Conservation (phyloP, 2,797 vertebrate species). For the Spheniscus humboldti region DNA sequence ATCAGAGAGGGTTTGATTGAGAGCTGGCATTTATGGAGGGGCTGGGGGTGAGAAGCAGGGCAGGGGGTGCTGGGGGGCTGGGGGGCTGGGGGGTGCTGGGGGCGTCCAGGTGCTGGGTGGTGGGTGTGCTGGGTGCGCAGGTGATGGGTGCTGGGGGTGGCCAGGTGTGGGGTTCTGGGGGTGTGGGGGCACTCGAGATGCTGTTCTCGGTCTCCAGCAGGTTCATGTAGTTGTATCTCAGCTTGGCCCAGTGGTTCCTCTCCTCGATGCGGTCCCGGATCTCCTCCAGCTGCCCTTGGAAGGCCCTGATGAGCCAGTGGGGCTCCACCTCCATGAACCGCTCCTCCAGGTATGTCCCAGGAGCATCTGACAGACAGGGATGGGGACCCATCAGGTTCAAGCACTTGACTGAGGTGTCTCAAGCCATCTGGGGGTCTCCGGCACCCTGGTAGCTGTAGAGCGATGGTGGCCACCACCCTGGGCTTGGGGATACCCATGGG, state of each 20-base stretch:
- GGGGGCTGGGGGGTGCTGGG: no score
- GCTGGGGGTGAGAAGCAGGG: no score
- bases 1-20: no score
- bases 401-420: background rate
- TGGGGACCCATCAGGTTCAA: background rate
- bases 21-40: no score
- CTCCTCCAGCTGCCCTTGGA: background rate
- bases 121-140: no score
- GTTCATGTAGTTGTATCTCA: slow-evolving; percentile 7
- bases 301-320: background rate
- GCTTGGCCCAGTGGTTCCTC: background rate
- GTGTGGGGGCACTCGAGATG: no score
- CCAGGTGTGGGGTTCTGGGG: no score
- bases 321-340: background rate
- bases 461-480: background rate
- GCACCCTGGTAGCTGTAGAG: background rate
- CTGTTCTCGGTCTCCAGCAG: background rate
- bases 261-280: background rate
- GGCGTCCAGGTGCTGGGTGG: no score
- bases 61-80: no score
- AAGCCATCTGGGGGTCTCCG: no score
- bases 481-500: background rate
- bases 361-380: background rate
- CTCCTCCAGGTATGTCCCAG: background rate
- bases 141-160: no score